Evolutionary conservation across 2,113 vertebrate genomes (phyloP).

Genomic region (Tapirus terrestris): DNA sequence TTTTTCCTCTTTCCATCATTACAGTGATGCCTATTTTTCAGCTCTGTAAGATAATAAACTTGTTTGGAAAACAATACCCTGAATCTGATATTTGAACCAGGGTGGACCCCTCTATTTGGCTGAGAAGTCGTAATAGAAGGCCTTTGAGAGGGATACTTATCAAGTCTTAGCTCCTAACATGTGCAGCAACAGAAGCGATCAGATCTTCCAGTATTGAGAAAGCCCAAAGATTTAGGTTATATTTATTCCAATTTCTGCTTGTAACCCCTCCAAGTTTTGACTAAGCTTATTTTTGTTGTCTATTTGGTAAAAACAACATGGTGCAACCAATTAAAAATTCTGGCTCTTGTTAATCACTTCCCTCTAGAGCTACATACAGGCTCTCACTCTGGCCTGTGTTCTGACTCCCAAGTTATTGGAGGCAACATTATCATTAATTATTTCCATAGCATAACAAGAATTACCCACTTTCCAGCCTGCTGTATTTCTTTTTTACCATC

Average conservation of each 20-base stretch:
- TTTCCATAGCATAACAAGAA: not conserved
- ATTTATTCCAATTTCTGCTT: not conserved
- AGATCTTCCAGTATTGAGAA: not conserved
- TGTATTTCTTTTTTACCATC: not conserved
- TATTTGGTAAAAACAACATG: not conserved
- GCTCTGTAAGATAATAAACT: not conserved
- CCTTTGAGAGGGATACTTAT: not conserved
- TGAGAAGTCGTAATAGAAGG: not conserved
- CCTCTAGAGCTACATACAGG: not conserved
- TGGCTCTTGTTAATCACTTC: not conserved
- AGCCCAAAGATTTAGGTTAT: not conserved
- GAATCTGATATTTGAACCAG: not conserved
- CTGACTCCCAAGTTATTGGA: not conserved
- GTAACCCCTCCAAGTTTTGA: not conserved
- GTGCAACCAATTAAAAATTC: not conserved
- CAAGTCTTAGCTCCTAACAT: not conserved
- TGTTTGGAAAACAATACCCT: not conserved
- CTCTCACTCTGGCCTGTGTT: not conserved
- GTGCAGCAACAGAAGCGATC: not conserved
- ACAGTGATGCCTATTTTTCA: not conserved
- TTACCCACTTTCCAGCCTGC: not conserved
- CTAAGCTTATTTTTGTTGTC: not conserved
- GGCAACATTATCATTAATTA: not conserved
- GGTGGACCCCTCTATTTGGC: not conserved
- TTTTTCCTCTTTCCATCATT: not conserved